These are phyloP conservation scores for Hipparchia sbordonii DNA, from an alignment of 2,888 invertebrate species.

Conservation along the genomic window DNA sequence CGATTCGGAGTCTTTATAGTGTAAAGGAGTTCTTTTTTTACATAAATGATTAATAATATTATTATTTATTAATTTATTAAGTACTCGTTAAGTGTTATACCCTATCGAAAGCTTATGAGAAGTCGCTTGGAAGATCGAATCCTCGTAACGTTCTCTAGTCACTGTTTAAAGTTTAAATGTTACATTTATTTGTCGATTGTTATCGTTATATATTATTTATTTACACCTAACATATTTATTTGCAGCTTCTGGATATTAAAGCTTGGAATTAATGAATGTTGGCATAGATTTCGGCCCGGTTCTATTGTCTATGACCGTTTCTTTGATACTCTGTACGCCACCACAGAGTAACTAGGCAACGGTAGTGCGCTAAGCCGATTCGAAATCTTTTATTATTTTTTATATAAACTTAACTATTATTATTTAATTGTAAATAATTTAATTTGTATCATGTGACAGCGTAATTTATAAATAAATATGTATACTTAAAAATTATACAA, in stretches of 20 bases:
- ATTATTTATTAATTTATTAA: conserved; percentile 58
- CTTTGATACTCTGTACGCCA: conserved; percentile 60
- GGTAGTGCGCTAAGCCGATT: conserved; percentile 47
- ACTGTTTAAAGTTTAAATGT: conserved; percentile 71
- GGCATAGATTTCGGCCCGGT: conserved; percentile 54
- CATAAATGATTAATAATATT: conserved; percentile 60
- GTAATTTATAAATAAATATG: conserved; percentile 82
- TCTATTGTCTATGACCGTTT: conserved; percentile 45
- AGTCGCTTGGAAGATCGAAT: conserved; percentile 62
- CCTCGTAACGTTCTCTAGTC: conserved; percentile 70
- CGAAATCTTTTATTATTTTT: conserved; percentile 72
- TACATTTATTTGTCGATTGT: conserved; percentile 59
- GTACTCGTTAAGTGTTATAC: conserved; percentile 78
- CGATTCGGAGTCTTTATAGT: conserved; percentile 72
- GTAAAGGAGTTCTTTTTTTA: conserved; percentile 71
- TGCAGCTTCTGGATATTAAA: conserved; percentile 70
- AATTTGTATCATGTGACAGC: conserved; percentile 80
- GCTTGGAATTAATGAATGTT: conserved; percentile 74
- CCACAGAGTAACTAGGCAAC: conserved; percentile 56
- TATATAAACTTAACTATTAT: conserved; percentile 77
- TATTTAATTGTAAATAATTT: conserved; percentile 82
- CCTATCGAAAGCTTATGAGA: conserved; percentile 76
- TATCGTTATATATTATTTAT: conserved; percentile 58
- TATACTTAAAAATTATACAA: conserved; percentile 71
- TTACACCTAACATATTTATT: conserved; percentile 67